These are phyloP conservation scores for Hestina assimilis DNA, from an alignment of 1,140 invertebrate genomes.

Conservation along the genomic window DNA sequence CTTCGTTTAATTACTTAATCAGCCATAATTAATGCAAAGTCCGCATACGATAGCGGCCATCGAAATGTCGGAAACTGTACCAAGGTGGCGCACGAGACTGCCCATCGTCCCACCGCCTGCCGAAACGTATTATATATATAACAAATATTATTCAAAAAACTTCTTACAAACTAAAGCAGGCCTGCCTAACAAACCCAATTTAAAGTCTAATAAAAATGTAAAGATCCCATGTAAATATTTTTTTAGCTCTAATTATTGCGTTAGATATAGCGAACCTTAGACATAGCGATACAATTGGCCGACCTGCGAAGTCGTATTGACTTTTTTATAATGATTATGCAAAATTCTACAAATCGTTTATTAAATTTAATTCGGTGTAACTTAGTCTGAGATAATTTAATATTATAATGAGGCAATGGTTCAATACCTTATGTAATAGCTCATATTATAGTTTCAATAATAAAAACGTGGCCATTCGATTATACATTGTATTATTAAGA, in stretches of 20 bases:
- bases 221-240: neutral
- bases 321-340: conserved; percentile 19
- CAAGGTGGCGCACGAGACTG: conserved; percentile 39
- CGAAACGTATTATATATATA: conserved; percentile 18
- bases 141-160: conserved; percentile 2
- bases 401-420: conserved; percentile 8
- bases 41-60: conserved; percentile 12
- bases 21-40: conserved; percentile 39
- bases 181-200: neutral
- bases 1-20: conserved; percentile 73
- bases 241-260: neutral
- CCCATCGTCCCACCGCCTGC: conserved; percentile 8
- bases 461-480: conserved; percentile 20
- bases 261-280: too few species aligned
- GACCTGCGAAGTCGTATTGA: conserved; percentile 10
- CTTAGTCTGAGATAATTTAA: conserved; percentile 7
- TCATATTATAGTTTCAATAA: conserved; percentile 13
- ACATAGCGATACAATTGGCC: neutral
- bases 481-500: conserved; percentile 11
- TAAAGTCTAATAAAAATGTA: neutral
- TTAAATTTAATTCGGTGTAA: conserved; percentile 22
- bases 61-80: conserved; percentile 21
- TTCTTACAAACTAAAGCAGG: conserved; percentile 1
- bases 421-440: conserved; percentile 15
- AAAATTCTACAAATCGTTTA: conserved; percentile 14